phyloP scores from a whole-genome alignment of 92 coral and sea anemone species.

The Pocillopora meandrina region DNA sequence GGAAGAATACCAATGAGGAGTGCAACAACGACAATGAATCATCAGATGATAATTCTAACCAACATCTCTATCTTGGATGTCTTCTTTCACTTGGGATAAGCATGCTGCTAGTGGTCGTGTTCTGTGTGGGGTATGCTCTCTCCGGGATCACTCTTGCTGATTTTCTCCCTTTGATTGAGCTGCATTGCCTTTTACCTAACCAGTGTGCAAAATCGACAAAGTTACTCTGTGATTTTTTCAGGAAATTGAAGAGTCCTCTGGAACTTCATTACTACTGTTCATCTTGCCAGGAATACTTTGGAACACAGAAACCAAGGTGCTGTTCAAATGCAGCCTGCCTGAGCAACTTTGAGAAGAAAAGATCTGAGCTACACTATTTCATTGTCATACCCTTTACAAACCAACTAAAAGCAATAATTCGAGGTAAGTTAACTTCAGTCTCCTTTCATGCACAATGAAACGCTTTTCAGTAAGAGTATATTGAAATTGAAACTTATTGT shows the following conservation, averaged over 20 bases:
- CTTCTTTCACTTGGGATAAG: conserved; percentile 41
- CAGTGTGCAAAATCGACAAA: conserved; percentile 29
- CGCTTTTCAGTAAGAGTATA: too few relatives aligned
- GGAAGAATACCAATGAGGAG: too few relatives aligned
- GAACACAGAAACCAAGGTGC: conserved; percentile 13
- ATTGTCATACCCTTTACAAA: conserved; percentile 49
- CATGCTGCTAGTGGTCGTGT: conserved; percentile 54
- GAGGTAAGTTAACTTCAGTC: conserved; percentile 25
- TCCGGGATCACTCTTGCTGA: conserved; percentile 64
- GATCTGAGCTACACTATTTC: conserved; percentile 37
- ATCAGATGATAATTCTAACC: too few relatives aligned
- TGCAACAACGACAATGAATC: too few relatives aligned
- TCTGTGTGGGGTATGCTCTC: conserved; percentile 52
- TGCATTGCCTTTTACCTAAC: conserved; percentile 60
- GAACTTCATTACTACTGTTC: conserved; percentile 65
- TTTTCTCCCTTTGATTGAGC: conserved; percentile 51
- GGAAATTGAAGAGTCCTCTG: conserved; percentile 53
- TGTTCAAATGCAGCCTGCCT: conserved; percentile 59
- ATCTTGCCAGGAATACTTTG: conserved; percentile 59
- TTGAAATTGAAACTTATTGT: too few relatives aligned
- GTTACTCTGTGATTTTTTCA: conserved; percentile 46
- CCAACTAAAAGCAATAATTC: conserved; percentile 59
- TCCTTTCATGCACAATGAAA: background rate
- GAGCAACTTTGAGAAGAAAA: conserved; percentile 48
- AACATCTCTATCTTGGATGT: conserved; percentile 21